Base-by-base conservation (phyloP, 2,113 vertebrate genomes). In the Aleadryas rufinucha region DNA sequence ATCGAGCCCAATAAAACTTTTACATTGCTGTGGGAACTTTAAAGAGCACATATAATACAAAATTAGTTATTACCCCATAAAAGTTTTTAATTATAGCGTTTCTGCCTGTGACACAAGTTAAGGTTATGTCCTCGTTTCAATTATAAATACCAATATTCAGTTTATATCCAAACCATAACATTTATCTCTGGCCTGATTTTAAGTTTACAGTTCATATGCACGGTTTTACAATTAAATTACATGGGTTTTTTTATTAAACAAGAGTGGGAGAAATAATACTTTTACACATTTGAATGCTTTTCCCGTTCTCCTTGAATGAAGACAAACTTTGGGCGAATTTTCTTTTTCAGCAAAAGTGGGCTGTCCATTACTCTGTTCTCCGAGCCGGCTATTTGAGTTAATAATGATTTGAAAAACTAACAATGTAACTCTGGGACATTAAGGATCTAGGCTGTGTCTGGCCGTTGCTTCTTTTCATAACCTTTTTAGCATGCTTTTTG, bases 1-100 rank as follows among this genome's bases (percentile, higher is more conserved):
- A 87, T 87, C 68, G 89, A 89, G 93, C 76, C 90, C 76, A 94
- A 94, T 98, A 96, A 98, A 98, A 97, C 95, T 97, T 97, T 88
- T 92, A 75, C 95, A 92, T 95, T 91, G 89, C 87, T 72, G 28
- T 79, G 93, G 84, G 88, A 98, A 97, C 97, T 97, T 97, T 95
- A 97, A 97, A 97, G 93, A 97, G 83, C 84, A 28, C 42, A 6
- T 87, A 89, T 95, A 94, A 96, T 92, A 70, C 95, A 94, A 81
- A 98, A 96, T 97, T 94, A 95, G 94, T 97, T 98, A 95, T 93
- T 96, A 92, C 87, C 83, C 85, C 89, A 87, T 98, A 97, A 97
- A 97, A 97, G 97, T 97, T 97, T 96, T 97, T 97, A 98, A 98
- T 98, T 97, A 97, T 93, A 87, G 92, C 61, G 56, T 92, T 96